phyloP scores from a whole-genome alignment of 2,797 vertebrate genomes.

The Rhinichthys osculus region DNA sequence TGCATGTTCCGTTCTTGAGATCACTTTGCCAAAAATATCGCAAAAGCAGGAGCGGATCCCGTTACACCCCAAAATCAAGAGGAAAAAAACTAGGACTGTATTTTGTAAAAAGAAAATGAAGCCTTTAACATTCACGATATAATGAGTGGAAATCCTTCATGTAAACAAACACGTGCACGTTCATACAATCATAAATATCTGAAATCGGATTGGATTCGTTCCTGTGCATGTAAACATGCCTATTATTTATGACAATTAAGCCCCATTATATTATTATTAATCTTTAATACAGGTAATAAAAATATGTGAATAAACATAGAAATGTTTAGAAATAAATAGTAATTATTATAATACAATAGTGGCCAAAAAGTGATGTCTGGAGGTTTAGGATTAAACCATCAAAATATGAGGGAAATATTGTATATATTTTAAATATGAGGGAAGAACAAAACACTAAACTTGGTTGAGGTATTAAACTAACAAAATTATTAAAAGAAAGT shows the following conservation, averaged over 20 bases:
- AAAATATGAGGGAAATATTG: background rate
- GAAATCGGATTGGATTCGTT: background rate
- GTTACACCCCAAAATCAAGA: background rate
- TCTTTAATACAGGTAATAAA: background rate
- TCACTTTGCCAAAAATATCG: constrained; percentile 5
- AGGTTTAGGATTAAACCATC: background rate
- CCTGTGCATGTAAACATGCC: no score
- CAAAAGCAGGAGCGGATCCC: constrained; percentile 11
- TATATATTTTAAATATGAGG: background rate
- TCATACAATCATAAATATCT: background rate
- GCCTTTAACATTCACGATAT: background rate
- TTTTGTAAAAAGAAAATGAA: background rate
- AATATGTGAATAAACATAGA: background rate
- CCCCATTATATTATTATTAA: background rate
- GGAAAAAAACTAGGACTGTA: background rate
- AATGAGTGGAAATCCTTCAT: no score
- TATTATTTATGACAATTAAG: background rate
- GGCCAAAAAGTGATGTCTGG: background rate
- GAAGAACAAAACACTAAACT: background rate
- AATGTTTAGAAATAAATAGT: background rate
- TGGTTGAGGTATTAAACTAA: background rate
- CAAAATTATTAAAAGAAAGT: background rate
- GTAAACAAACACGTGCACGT: background rate
- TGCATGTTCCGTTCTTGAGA: background rate
- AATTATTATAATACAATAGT: background rate